Base-by-base conservation (phyloP, 2,113 vertebrate genomes). In the Chlorodrepanis virens region DNA sequence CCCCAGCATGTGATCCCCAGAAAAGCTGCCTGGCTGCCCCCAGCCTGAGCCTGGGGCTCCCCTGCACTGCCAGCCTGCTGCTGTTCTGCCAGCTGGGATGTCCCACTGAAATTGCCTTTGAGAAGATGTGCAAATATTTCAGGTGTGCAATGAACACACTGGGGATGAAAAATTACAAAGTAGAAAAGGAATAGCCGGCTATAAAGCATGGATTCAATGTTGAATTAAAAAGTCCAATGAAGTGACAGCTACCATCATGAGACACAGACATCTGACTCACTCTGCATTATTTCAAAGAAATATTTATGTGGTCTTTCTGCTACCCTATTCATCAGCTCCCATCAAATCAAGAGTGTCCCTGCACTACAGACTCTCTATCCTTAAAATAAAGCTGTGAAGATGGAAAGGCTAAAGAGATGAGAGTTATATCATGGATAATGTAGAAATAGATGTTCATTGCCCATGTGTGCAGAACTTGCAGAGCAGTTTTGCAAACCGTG, bases 371-470 rank as follows among this genome's bases (percentile, higher is more conserved):
- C 59, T 67, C 50, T 50, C 76, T 37, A 5, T 28, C 50, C 52
- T 93, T 94, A 87, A 92, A 85, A 94, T 85, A 90, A 76, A 91
- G 45, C 50, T 63, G 60, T 70, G 91, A 80, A 88, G 90, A 67
- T 7, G 23, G 47, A 52, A 87, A 76, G 39, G 65, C 35, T 82
- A 20, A 77, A 91, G 84, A 59, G 50, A 54, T 61, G 53, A 31
- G 71, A 79, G 45, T 49, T 74, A 8, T 9, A 13, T 37, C 47
- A 28, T 4, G 14, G 54, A 21, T 56, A 63, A 77, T 60, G 35
- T 24, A 77, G 78, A 94, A 74, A 75, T 47, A 13, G 12, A 5
- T 8, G 16, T 20, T 70, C 64, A 68, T 80, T 70, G 56, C 39
- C 49, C 60, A 5, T 1, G 18, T 28, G 17, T 23, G 29, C 79